Evolutionary conservation across 2,113 vertebrate genomes (phyloP).

Genomic region (Notarius quadriscutis): DNA sequence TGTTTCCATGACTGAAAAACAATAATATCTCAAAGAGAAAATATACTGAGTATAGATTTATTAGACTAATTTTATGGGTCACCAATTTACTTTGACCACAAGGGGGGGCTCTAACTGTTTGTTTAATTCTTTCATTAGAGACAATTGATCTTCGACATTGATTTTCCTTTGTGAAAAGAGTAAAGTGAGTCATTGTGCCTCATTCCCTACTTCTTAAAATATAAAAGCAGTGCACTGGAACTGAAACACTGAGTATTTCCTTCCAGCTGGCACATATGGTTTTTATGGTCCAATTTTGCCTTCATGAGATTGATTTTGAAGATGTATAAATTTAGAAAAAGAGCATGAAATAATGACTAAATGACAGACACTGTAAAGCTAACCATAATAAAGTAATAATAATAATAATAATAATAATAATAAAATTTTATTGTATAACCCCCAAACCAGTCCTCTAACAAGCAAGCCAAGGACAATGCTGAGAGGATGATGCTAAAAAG

Average conservation of each 20-base stretch:
- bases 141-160: background rate
- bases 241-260: background rate
- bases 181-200: background rate
- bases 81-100: background rate
- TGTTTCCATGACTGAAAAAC: background rate
- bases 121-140: background rate
- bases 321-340: background rate
- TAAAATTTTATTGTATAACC: background rate
- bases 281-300: background rate
- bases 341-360: background rate
- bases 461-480: background rate
- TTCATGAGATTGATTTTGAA: background rate
- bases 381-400: background rate
- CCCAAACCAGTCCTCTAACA: background rate
- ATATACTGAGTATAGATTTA: background rate
- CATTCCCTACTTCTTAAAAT: background rate
- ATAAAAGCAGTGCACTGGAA: background rate
- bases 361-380: background rate
- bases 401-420: background rate
- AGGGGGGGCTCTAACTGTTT: background rate
- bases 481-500: background rate
- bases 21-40: background rate
- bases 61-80: background rate
- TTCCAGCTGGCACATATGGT: background rate
- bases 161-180: background rate